phyloP scores from a whole-genome alignment of 2,797 vertebrate species.

The Triplophysa yarkandensis region DNA sequence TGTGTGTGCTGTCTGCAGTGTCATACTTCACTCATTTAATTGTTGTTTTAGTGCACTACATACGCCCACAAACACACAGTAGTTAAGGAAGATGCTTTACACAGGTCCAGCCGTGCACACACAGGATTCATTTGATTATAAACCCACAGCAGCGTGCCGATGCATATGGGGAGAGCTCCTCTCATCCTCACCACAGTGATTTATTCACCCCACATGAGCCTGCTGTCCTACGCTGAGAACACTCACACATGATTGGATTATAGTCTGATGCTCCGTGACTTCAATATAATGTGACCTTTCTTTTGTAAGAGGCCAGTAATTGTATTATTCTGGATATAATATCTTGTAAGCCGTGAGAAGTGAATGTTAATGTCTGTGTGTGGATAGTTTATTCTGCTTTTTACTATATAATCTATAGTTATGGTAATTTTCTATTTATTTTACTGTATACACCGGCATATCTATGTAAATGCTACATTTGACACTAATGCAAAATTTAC shows the following conservation, averaged over 20 bases:
- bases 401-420: neutral
- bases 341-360: constrained; percentile 18
- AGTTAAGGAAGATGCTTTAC: neutral
- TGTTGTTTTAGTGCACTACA: neutral
- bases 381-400: neutral
- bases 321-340: constrained; percentile 51
- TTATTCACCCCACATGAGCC: constrained; percentile 43
- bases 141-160: constrained; percentile 18
- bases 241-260: constrained; percentile 66
- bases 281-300: constrained; percentile 65
- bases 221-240: constrained; percentile 55
- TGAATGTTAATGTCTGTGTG: neutral
- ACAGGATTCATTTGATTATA: neutral
- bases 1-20: neutral
- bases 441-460: neutral
- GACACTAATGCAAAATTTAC: constrained; percentile 12
- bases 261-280: constrained; percentile 55
- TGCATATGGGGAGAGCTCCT: neutral
- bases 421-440: neutral
- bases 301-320: constrained; percentile 64
- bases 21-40: neutral
- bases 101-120: neutral
- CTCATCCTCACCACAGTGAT: constrained; percentile 28
- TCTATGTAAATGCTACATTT: constrained; percentile 9
- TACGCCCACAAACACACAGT: neutral